Evolutionary conservation across 2,888 invertebrate genomes (phyloP).

Genomic region (Drosophila affinis): DNA sequence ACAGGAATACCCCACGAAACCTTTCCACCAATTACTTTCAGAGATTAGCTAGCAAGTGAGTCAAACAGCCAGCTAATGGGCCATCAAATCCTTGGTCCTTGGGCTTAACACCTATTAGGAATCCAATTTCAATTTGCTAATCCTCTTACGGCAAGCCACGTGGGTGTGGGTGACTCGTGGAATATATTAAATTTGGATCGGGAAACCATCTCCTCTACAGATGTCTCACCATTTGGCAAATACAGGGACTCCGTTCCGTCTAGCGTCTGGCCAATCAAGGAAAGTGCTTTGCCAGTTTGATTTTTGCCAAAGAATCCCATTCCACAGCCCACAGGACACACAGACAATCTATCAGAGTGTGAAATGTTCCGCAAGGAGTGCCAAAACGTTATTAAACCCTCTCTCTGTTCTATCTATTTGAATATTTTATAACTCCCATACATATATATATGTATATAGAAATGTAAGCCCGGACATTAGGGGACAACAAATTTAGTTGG

Average conservation of each 20-base stretch:
- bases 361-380: conserved; percentile 52
- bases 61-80: conserved; percentile 14
- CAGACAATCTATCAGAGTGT: conserved; percentile 38
- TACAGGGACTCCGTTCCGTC: conserved; percentile 1
- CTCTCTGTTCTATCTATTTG: conserved; percentile 31
- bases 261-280: conserved; percentile 58
- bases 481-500: conserved; percentile 37
- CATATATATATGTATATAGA: conserved; percentile 22
- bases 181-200: conserved; percentile 49
- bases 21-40: conserved; percentile 6
- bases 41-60: conserved; percentile 16
- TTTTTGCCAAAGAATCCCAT: conserved; percentile 16
- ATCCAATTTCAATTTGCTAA: conserved; percentile 24
- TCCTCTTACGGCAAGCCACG: conserved; percentile 3
- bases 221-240: conserved; percentile 13
- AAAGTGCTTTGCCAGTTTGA: conserved; percentile 60
- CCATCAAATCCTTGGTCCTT: conserved; percentile 1
- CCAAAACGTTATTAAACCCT: conserved; percentile 60
- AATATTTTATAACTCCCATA: conserved; percentile 52
- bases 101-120: conserved; percentile 8
- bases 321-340: conserved; percentile 32
- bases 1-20: neutral
- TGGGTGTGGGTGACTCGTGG: conserved; percentile 18
- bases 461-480: conserved; percentile 21
- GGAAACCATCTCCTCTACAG: conserved; percentile 12